Evolutionary conservation across 1,140 invertebrate genomes (phyloP).

Genomic region (Bombus cullumanus): DNA sequence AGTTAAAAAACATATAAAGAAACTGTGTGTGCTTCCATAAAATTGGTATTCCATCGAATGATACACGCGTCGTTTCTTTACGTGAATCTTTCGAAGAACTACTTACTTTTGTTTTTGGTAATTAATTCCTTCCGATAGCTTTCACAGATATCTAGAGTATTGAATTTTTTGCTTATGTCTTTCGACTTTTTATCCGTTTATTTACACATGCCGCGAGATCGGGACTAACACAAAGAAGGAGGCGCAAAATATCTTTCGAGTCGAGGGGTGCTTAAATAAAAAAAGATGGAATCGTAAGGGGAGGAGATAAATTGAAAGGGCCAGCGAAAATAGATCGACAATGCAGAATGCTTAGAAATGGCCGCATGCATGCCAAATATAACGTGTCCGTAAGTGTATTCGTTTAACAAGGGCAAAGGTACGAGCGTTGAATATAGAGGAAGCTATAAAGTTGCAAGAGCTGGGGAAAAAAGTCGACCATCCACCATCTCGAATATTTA

Average conservation of each 20-base stretch:
- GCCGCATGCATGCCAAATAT: constrained; percentile 75
- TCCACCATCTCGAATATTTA: constrained; percentile 64
- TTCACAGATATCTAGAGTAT: too few relatives aligned
- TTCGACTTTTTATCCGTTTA: background rate
- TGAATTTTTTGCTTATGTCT: too few relatives aligned
- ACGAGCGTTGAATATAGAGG: constrained; percentile 51
- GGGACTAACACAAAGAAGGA: background rate
- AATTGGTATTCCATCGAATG: too few relatives aligned
- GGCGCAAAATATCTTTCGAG: too few relatives aligned
- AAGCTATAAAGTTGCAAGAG: constrained; percentile 31
- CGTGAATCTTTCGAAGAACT: too few relatives aligned
- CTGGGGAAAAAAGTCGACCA: constrained; percentile 10
- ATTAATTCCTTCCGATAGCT: too few relatives aligned
- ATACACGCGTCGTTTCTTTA: too few relatives aligned
- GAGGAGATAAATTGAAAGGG: constrained; percentile 40
- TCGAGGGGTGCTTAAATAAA: background rate
- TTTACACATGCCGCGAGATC: background rate
- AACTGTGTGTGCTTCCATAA: too few relatives aligned
- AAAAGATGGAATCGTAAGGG: background rate
- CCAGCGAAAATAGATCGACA: constrained; percentile 55
- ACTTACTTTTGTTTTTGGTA: too few relatives aligned
- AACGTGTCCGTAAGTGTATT: constrained; percentile 62
- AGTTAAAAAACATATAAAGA: too few relatives aligned
- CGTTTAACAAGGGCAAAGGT: constrained; percentile 65
- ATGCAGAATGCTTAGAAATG: constrained; percentile 76